Base-by-base conservation (phyloP, 2,888 invertebrate species). In the Machimus atricapillus region DNA sequence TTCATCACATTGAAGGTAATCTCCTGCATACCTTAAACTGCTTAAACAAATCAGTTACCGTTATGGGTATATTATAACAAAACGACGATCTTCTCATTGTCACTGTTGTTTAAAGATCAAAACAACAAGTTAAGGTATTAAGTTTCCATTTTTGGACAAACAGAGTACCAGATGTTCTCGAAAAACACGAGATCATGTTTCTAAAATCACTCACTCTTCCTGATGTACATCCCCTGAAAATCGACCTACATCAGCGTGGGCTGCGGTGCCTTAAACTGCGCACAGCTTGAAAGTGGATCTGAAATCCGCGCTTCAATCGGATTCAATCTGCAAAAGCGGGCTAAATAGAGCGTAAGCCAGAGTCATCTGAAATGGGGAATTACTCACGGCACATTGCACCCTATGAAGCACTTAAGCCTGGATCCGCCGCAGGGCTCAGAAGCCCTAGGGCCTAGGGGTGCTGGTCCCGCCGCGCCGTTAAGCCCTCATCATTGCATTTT, bases 401-500 rank as follows among this genome's bases (percentile, higher is more conserved):
- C 89, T 88, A 89, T 89, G 87, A 89, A 89, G 88, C 40, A 76
- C 76, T 76, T 76, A 76, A 66, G 12, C 27, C 66, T 27, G 66
- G 27, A 27, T 27, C 66, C 27, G 87, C 82, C 37, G 66, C 34
- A 88, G 86, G 87, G 27, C 85, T 79, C 52, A 82, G 86, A 85
- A 79, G 40, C 82, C 9, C 74, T 79, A 27, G 34, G 87, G 89
- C 9, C 74, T 79, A 27, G 34, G 87, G 89, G 88, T 88, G 87
- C 19, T 82, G 40, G 37, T 58, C 82, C 82, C 66, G 34, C 82
- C 37, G 66, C 66, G 34, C 82, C 37, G 66, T 89, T 89, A 88
- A 89, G 90, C 89, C 90, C 90, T 90, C 90, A 88, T 90, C 89
- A 90, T 90, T 89, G 90, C 89, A 89, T 89, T 90, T 90, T 90